phyloP scores from a whole-genome alignment of 2,888 invertebrate genomes.

The Mellilla xanthometata region DNA sequence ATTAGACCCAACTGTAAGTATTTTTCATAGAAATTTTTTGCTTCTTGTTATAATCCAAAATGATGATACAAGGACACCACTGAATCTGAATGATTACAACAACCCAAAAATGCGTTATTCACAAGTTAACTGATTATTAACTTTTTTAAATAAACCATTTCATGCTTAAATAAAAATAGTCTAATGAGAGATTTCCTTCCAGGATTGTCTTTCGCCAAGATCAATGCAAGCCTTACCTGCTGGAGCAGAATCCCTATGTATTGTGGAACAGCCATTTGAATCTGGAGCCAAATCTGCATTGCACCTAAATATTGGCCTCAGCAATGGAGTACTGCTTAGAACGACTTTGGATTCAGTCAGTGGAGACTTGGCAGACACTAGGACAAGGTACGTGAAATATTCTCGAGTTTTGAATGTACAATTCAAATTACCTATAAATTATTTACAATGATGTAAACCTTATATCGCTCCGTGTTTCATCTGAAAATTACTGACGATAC shows the following conservation, averaged over 20 bases:
- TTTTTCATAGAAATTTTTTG: neutral
- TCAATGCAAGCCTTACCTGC: constrained; percentile 98
- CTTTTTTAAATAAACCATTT: neutral
- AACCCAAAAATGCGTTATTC: constrained; percentile 80
- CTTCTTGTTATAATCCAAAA: constrained; percentile 23
- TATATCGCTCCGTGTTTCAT: constrained; percentile 83
- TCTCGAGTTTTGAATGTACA: no score
- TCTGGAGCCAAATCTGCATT: constrained; percentile 88
- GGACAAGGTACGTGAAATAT: constrained; percentile 94
- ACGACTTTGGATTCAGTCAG: constrained; percentile 97
- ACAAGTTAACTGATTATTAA: constrained; percentile 53
- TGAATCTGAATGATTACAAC: constrained; percentile 75
- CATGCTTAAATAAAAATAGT: neutral
- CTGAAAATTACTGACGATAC: constrained; percentile 82
- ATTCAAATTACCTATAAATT: neutral
- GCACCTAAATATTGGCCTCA: constrained; percentile 97
- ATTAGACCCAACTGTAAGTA: constrained; percentile 92
- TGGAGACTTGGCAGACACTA: constrained; percentile 97
- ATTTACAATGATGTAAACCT: constrained; percentile 63
- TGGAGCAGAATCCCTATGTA: constrained; percentile 97
- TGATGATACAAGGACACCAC: constrained; percentile 82
- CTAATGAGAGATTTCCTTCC: constrained; percentile 28
- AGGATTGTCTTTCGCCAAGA: constrained; percentile 96
- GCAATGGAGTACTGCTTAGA: constrained; percentile 96
- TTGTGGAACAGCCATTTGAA: constrained; percentile 91